phyloP scores from a whole-genome alignment of 92 coral and sea anemone species.

The Scolanthus callimorphus region DNA sequence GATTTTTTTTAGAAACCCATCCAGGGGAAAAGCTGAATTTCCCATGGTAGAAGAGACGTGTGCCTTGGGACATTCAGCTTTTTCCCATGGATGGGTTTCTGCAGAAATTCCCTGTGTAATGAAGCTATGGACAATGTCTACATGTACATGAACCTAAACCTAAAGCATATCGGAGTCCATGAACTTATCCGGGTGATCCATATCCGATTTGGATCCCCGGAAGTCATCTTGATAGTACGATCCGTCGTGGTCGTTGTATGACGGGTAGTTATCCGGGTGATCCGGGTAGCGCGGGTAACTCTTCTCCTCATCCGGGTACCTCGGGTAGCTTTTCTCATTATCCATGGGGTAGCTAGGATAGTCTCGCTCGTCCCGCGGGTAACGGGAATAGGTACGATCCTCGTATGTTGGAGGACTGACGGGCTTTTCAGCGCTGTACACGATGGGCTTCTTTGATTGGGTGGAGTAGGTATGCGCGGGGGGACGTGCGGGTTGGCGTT shows the following conservation, averaged over 20 bases:
- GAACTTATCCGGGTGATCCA: background rate
- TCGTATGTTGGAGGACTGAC: background rate
- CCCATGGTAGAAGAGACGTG: too few species aligned
- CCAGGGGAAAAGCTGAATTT: too few species aligned
- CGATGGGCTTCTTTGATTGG: background rate
- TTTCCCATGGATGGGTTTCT: too few species aligned
- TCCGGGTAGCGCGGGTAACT: background rate
- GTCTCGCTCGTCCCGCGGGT: background rate
- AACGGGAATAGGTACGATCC: background rate
- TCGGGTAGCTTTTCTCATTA: background rate
- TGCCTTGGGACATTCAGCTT: too few species aligned
- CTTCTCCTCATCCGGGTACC: conserved; percentile 1
- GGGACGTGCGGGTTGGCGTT: background rate
- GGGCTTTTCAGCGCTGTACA: background rate
- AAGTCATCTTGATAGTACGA: background rate
- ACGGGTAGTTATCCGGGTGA: background rate
- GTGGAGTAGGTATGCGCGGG: background rate
- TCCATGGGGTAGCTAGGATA: background rate
- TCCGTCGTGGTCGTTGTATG: background rate
- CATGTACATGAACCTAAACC: too few species aligned
- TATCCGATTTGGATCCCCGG: background rate
- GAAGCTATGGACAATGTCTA: too few species aligned
- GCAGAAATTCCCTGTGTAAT: too few species aligned
- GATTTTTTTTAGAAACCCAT: too few species aligned
- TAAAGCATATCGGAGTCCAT: conserved; percentile 38